Base-by-base conservation (phyloP, 1,140 invertebrate genomes). In the Bombus soroeensis region DNA sequence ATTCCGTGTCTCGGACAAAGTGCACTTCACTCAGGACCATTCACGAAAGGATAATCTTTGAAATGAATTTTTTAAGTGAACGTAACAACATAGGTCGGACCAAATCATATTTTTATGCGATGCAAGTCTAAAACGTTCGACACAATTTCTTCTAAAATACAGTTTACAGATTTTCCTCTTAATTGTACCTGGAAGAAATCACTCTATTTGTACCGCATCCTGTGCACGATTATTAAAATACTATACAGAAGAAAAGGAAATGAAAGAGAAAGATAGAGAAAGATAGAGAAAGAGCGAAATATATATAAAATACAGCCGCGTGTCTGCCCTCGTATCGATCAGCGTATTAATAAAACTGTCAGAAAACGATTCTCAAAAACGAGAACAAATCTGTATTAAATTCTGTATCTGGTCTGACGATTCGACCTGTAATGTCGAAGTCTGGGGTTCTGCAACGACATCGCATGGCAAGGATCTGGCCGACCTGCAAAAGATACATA, bases 381-480 rank as follows among this genome's bases (percentile, higher is more conserved):
- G 41, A 87, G 81, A 81, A 71, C 80, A 81, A 85, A 68, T 22
- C 66, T 68, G 66, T 68, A 68, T 37, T 43, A 53, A 18, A 41
- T 53, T 22, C 41, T 87, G 34, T 41, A 85, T 91, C 81, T 88
- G 87, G 87, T 91, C 89, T 91, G 88, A 39, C 87, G 82, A 90
- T 93, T 94, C 94, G 94, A 95, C 95, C 95, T 95, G 95, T 94
- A 94, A 93, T 95, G 95, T 95, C 95, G 94, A 95, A 94, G 93
- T 94, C 95, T 95, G 88, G 94, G 94, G 89, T 93, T 95, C 94
- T 93, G 95, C 94, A 94, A 92, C 94, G 94, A 95, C 95, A 95
- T 95, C 94, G 94, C 94, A 95, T 95, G 94, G 94, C 93, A 95
- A 93, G 93, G 93, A 84, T 88, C 91, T 94, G 94, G 92, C 92